phyloP scores from a whole-genome alignment of 2,888 invertebrate species.

The Luperina testacea region DNA sequence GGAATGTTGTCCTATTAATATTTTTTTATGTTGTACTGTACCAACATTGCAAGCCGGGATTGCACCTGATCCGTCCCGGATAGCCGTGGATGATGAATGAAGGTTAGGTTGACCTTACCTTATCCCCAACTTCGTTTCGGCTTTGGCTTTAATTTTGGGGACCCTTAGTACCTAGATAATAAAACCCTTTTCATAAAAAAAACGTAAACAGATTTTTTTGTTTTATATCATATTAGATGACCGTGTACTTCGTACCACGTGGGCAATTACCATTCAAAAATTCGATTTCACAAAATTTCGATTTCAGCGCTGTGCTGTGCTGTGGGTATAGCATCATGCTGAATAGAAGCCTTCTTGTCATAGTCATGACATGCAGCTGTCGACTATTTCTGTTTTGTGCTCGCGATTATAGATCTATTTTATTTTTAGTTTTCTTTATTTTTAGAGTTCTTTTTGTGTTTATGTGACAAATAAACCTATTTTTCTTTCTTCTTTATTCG shows the following conservation, averaged over 20 bases:
- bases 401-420: too few species aligned
- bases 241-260: neutral
- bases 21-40: constrained; percentile 1
- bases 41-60: constrained; percentile 41
- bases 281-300: neutral
- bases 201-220: too few species aligned
- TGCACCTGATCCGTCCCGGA: constrained; percentile 45
- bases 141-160: neutral
- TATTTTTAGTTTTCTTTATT: too few species aligned
- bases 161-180: neutral
- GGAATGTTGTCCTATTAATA: neutral
- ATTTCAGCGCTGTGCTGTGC: too few species aligned
- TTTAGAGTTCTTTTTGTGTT: too few species aligned
- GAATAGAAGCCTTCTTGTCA: too few species aligned
- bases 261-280: neutral
- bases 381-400: too few species aligned
- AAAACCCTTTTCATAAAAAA: neutral
- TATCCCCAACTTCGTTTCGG: constrained; percentile 1
- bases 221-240: neutral
- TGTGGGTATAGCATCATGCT: too few species aligned
- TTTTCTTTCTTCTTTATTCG: too few species aligned
- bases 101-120: constrained; percentile 30
- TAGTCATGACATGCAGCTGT: too few species aligned
- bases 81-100: constrained; percentile 32
- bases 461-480: too few species aligned